Conservation (phyloP, 2,113 vertebrate genomes). For the Hippopotamus amphibius region DNA sequence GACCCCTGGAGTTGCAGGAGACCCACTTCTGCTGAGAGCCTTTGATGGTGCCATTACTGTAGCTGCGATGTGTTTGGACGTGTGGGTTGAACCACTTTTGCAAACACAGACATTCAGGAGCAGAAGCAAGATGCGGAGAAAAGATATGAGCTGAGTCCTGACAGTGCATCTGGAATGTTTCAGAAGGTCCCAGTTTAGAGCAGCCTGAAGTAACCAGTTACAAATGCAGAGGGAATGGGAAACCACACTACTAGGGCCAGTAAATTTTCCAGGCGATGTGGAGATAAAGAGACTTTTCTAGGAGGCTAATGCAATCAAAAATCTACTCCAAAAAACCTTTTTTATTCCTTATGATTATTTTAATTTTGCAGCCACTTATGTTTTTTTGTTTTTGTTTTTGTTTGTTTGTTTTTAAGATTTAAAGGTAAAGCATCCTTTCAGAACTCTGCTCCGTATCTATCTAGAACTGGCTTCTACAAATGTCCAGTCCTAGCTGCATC, state of each 20-base stretch:
- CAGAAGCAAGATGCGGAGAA: not conserved
- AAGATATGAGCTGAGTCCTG: not conserved
- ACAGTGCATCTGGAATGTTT: not conserved
- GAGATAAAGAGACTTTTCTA: not conserved
- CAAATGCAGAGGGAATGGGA: not conserved
- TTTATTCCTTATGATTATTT: not conserved
- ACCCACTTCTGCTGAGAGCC: not conserved
- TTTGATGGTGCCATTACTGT: rapidly evolving
- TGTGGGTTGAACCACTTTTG: not conserved
- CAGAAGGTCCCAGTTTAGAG: not conserved
- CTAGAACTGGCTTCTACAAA: not conserved
- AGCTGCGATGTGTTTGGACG: not conserved
- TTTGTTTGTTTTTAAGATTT: not conserved
- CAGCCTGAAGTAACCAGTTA: not conserved
- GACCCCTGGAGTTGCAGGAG: not conserved
- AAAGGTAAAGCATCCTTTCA: not conserved
- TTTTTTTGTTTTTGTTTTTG: not conserved
- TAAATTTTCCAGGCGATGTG: rapidly evolving
- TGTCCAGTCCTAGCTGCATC: not conserved
- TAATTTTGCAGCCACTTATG: not conserved
- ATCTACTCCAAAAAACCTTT: not conserved
- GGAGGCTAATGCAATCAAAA: not conserved
- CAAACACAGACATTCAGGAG: not conserved
- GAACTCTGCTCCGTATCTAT: not conserved
- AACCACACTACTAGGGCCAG: not conserved